Evolutionary conservation across 2,113 vertebrate genomes (phyloP).

Genomic region (Nothoprocta pentlandii): DNA sequence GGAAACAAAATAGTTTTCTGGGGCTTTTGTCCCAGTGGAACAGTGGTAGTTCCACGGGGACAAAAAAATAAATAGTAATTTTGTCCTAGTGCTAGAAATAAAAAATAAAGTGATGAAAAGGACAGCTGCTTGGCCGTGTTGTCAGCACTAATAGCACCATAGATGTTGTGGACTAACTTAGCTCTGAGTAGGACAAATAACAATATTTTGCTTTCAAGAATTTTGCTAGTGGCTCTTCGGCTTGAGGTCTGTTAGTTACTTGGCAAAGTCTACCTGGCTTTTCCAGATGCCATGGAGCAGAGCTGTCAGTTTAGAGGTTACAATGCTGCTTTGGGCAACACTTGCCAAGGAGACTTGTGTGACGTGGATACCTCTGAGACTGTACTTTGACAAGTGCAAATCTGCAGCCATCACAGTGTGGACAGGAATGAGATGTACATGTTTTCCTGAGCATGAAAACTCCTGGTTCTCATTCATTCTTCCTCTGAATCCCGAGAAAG

Average conservation of each 20-base stretch:
- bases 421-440: neutral
- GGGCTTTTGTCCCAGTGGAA: neutral
- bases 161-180: neutral
- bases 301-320: neutral
- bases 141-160: neutral
- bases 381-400: neutral
- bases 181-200: neutral
- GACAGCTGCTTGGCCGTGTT: neutral
- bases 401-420: neutral
- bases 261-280: neutral
- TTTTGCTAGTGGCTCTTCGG: neutral
- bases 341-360: neutral
- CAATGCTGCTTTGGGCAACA: neutral
- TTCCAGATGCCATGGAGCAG: neutral
- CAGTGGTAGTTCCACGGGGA: no score
- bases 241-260: neutral
- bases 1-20: neutral
- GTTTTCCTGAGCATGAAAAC: neutral
- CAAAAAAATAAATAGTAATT: neutral
- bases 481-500: neutral
- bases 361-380: neutral
- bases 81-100: neutral
- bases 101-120: neutral
- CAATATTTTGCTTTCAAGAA: neutral
- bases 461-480: rapidly evolving